Base-by-base conservation (phyloP, 1,140 invertebrate genomes). In the Lanistes nyassanus region DNA sequence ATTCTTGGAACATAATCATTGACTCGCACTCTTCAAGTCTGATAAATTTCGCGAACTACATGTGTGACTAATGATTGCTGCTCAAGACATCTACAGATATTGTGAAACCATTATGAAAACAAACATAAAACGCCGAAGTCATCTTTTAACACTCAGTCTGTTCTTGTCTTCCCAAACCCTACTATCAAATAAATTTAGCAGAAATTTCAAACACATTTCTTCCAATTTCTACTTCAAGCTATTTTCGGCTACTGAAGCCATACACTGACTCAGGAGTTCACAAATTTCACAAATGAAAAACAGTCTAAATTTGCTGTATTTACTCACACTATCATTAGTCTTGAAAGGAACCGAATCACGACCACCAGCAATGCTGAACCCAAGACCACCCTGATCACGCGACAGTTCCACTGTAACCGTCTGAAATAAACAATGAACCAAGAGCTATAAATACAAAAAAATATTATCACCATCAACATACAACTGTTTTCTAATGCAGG, bases 281-380 rank as follows among this genome's bases (percentile, higher is more conserved):
- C 21, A 60, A 7, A 23, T 29, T 26, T 60, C 58, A 60, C 9
- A 34, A 60, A 7, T 60, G 4, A n/a, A 21, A 60, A 60, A 19
- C 23, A 19, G 2, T 60, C 9, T 9, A 7, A 16, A 23, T 62
- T 58, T 42, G 77, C 53, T 70, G 23, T 71, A 47, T 47, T 19
- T 64, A 76, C 82, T 80, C 72, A 88, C 87, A 79, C 85, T 82
- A 76, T 89, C 86, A 78, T 86, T 83, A 89, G 92, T 92, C 84
- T 94, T 94, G 87, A 94, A 97, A 1, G 95, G 93, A 36, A 94
- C 93, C 36, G 95, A 96, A 58, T 95, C 95, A 89, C 95, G 94
- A n/a, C 96, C 96, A 64, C 96, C 96, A 7, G 96, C 95, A 88
- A 98, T 98, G 88, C 96, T 97, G 89, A 99, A 98, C 71, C 97